Base-by-base conservation (phyloP, 2,113 vertebrate genomes). In the Athene noctua region DNA sequence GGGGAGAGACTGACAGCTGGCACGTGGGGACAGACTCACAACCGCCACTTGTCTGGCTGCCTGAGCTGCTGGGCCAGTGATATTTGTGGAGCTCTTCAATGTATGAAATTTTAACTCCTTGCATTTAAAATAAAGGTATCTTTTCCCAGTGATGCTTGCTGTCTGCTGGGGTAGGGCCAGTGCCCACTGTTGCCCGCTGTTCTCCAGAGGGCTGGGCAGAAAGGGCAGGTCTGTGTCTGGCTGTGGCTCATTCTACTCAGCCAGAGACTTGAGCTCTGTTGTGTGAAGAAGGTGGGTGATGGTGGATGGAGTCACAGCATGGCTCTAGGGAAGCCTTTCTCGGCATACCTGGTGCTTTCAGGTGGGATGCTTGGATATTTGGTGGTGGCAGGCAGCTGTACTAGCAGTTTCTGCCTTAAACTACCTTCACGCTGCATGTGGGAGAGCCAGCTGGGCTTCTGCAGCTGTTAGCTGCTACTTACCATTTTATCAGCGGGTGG, bases 81-180 rank as follows among this genome's bases (percentile, higher is more conserved):
- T 59, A 5, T 1, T 55, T 66, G 26, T 46, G 11, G 19, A 89
- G 9, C 38, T 74, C 42, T 74, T 57, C 52, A 78, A 71, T 27
- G 0, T 86, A 44, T 40, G 4, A 13, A 6, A 23, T 59, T 80
- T 38, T 3, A 70, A 66, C 11, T 66, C 13, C 17, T 68, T 80
- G 10, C 77, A 78, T 81, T 57, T 94, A 36, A 85, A 95, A 95
- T 93, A 97, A 97, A 95, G 61, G 5, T 85, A 10, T 63, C 11
- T 85, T 84, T 79, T 80, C 54, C 4, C 70, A 82, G 38, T 46
- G 30, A 3, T 44, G 57, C 13, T 94, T 88, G 22, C 34, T 85
- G 46, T 81, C 55, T 80, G n/a, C 27, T 71, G 62, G 38, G 14
- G 12, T 73, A 29, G 49, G 42, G 18, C 16, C n/a, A 59, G 15